These are phyloP conservation scores for Norana najaformis DNA, from an alignment of 2,888 invertebrate genomes.

Conservation along the genomic window DNA sequence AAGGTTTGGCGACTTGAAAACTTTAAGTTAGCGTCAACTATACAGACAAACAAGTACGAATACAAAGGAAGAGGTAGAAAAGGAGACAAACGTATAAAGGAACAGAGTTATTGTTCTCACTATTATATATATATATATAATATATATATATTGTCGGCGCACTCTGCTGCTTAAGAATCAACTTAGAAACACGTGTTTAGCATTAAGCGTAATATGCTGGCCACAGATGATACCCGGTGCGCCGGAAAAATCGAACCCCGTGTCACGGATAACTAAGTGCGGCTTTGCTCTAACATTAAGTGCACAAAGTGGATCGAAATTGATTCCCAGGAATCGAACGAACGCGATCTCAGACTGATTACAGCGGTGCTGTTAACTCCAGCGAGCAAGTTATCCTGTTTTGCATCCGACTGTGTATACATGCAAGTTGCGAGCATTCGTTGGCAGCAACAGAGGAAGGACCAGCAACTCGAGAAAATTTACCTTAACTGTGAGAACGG, in stretches of 20 bases:
- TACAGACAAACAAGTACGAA: not conserved
- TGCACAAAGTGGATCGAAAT: not conserved
- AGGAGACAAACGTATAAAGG: not conserved
- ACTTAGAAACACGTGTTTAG: not conserved
- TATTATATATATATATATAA: no score
- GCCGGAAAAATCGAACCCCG: not conserved
- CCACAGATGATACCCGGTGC: slow-evolving; percentile 13
- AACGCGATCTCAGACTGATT: no score
- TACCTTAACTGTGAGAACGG: no score
- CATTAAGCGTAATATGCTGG: not conserved
- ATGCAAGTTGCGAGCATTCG: no score
- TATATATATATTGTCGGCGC: not conserved
- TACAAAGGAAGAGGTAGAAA: not conserved
- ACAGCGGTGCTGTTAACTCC: no score
- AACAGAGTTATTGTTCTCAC: not conserved
- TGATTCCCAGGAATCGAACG: not conserved
- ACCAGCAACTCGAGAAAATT: no score
- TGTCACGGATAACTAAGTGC: not conserved
- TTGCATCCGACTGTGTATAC: not conserved
- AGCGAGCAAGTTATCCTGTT: not conserved
- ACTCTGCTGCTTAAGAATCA: not conserved
- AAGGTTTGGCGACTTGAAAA: no score
- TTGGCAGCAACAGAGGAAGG: no score
- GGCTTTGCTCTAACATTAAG: not conserved
- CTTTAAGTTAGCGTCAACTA: no score